Conservation (phyloP, 1,140 invertebrate genomes). For the Tribolium castaneum region DNA sequence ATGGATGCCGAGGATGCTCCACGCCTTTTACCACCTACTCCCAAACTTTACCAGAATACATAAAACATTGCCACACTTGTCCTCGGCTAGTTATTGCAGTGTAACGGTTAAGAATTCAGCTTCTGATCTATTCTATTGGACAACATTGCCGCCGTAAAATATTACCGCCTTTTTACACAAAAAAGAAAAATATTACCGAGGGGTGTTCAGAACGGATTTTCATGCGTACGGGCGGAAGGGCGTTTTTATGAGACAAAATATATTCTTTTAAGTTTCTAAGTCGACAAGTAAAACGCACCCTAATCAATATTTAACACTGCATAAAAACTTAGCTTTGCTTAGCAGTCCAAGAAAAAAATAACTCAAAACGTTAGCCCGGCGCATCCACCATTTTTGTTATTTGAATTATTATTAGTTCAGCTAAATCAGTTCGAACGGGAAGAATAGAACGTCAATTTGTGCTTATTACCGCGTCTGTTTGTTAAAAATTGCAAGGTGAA, state of each 20-base stretch:
- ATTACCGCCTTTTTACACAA: not conserved
- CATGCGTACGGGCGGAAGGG: not conserved
- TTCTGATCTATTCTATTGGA: slow-evolving; percentile 9
- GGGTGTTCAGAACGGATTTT: not conserved
- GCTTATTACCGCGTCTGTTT: too few species aligned
- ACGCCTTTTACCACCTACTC: slow-evolving; percentile 27
- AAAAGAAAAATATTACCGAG: slow-evolving; percentile 3
- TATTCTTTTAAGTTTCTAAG: not conserved
- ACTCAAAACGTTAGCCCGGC: too few species aligned
- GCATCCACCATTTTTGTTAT: too few species aligned
- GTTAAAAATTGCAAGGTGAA: too few species aligned
- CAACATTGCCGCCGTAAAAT: slow-evolving; percentile 15
- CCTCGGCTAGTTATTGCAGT: not conserved
- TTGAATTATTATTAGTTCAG: too few species aligned
- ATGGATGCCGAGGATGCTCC: slow-evolving; percentile 34
- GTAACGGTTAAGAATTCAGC: slow-evolving; percentile 12
- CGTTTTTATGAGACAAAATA: not conserved
- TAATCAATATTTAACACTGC: not conserved
- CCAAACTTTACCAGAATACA: slow-evolving; percentile 1
- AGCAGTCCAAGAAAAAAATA: too few species aligned
- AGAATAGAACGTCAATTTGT: too few species aligned
- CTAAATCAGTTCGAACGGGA: too few species aligned
- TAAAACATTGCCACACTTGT: slow-evolving; percentile 38
- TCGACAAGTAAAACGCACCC: not conserved
- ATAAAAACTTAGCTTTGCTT: not conserved